A percentile compares a stretch with the other conserved stretches of the same genome.
These are phyloP conservation scores for Piaya cayana DNA, from an alignment of 2,113 vertebrate species.

Conservation along the genomic window DNA sequence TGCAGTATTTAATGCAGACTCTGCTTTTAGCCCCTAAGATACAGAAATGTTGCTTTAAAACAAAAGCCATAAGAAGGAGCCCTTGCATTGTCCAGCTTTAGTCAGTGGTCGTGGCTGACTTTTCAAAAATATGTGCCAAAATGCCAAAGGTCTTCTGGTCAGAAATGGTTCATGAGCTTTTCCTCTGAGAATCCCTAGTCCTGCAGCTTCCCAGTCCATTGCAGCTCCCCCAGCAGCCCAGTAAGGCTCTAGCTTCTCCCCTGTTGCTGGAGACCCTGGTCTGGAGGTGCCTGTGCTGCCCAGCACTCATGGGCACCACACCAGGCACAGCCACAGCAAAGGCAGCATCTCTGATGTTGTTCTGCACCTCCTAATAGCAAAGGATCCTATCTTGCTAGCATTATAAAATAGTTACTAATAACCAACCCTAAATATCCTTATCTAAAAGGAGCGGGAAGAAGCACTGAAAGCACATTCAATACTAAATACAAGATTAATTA, in stretches of 20 bases:
- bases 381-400: neutral
- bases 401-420: neutral
- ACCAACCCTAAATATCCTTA: neutral
- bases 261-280: neutral
- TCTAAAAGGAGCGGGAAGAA: neutral
- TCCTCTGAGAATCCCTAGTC: neutral
- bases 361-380: neutral
- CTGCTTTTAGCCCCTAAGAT: neutral
- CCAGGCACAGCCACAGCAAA: rapidly evolving
- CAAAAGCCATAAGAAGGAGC: neutral
- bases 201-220: neutral
- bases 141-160: neutral
- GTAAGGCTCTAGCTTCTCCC: neutral
- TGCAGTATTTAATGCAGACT: neutral
- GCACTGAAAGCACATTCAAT: neutral
- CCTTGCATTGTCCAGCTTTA: neutral
- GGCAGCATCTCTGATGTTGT: neutral
- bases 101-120: neutral
- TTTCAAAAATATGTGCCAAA: neutral
- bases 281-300: neutral
- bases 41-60: neutral
- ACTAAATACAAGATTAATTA: conserved; percentile 5
- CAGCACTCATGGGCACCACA: neutral
- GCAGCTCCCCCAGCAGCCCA: neutral
- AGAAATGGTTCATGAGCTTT: neutral